phyloP scores from a whole-genome alignment of 2,113 vertebrate genomes.

The Indicator maculatus region DNA sequence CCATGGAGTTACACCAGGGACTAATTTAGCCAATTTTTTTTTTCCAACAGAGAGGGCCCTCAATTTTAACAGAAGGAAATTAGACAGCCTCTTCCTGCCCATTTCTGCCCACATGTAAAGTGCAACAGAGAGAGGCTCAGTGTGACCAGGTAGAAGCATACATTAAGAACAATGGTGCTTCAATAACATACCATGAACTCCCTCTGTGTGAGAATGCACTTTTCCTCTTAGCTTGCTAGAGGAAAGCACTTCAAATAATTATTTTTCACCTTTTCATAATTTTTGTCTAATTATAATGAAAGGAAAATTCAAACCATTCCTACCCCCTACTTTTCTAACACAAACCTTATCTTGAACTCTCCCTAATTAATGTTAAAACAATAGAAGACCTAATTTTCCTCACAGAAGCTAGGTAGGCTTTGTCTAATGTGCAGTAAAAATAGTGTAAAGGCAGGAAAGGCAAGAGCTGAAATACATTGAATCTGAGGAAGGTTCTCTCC shows the following conservation, averaged over 20 bases:
- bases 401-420: conserved; percentile 17
- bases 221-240: not conserved
- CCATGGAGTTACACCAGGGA: not conserved
- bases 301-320: conserved; percentile 19
- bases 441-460: not conserved
- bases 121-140: fast-evolving
- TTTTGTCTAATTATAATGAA: conserved; percentile 50
- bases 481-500: not conserved
- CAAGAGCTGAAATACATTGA: not conserved
- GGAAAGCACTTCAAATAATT: conserved; percentile 11
- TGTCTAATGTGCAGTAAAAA: conserved; percentile 8
- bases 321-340: conserved; percentile 7
- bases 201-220: not conserved
- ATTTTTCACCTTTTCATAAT: conserved; percentile 49
- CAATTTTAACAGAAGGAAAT: not conserved
- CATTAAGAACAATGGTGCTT: not conserved
- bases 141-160: not conserved
- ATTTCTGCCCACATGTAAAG: not conserved
- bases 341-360: conserved; percentile 52
- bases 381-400: conserved; percentile 50
- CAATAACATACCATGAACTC: not conserved
- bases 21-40: not conserved
- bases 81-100: not conserved
- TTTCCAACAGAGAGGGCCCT: not conserved
- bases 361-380: conserved; percentile 61